These are phyloP conservation scores for Pseudococcus longispinus DNA, from an alignment of 2,888 invertebrate genomes.

Conservation along the genomic window DNA sequence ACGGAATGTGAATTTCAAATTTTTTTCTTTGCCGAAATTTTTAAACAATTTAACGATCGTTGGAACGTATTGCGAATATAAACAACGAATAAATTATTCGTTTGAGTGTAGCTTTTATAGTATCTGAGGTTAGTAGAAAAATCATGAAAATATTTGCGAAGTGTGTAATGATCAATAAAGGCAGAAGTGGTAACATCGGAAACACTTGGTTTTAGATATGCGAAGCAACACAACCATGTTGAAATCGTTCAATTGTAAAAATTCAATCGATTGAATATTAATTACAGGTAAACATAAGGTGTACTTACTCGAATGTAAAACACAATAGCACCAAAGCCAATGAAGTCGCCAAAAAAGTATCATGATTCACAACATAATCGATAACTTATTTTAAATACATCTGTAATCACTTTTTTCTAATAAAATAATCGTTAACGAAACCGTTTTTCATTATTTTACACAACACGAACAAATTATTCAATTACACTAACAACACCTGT, in stretches of 20 bases:
- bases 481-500: constrained; percentile 3
- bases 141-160: neutral
- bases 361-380: constrained; percentile 41
- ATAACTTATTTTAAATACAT: constrained; percentile 18
- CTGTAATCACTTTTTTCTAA: neutral
- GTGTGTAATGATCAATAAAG: neutral
- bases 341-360: constrained; percentile 21
- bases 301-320: constrained; percentile 36
- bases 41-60: neutral
- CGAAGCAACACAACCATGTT: neutral
- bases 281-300: neutral
- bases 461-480: neutral
- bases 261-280: constrained; percentile 1
- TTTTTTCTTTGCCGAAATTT: neutral
- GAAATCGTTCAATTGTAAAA: neutral
- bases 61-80: too few species aligned
- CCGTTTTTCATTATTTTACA: neutral
- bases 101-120: neutral
- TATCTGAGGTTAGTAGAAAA: neutral
- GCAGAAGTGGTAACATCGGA: neutral
- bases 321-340: constrained; percentile 35
- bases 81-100: too few species aligned
- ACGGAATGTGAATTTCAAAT: neutral
- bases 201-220: neutral
- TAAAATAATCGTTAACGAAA: neutral